Conservation (phyloP, 2,888 invertebrate genomes). For the Drosophila kuntzei region DNA sequence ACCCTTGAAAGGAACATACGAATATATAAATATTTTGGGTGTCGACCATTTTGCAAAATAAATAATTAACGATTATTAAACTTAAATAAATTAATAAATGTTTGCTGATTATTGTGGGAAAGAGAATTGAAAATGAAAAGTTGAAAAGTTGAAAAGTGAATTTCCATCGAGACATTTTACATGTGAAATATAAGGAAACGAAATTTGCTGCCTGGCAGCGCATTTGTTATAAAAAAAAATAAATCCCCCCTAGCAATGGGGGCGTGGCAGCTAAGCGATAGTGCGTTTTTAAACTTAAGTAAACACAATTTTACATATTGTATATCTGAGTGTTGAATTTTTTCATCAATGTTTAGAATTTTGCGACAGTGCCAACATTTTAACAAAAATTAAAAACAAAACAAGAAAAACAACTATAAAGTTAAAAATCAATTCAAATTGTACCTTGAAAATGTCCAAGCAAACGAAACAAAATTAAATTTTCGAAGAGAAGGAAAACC, state of each 20-base stretch:
- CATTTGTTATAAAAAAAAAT: constrained; percentile 48
- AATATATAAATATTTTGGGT: constrained; percentile 45
- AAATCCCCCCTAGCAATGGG: constrained; percentile 1
- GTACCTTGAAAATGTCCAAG: constrained; percentile 64
- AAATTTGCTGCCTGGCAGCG: constrained; percentile 56
- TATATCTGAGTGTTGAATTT: constrained; percentile 74
- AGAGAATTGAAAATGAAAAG: constrained; percentile 12
- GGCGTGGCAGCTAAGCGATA: constrained; percentile 26
- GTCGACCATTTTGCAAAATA: constrained; percentile 57
- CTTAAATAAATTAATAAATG: constrained; percentile 38
- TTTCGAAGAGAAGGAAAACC: constrained; percentile 11
- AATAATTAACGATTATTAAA: constrained; percentile 33
- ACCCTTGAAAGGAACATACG: constrained; percentile 13
- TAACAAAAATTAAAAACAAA: constrained; percentile 30
- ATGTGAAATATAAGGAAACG: constrained; percentile 44
- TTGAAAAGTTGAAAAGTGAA: constrained; percentile 28
- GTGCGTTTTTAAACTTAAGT: constrained; percentile 50
- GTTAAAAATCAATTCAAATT: constrained; percentile 53
- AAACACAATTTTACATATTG: constrained; percentile 65
- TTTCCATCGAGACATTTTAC: constrained; percentile 30
- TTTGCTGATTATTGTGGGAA: constrained; percentile 61
- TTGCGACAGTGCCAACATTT: constrained; percentile 64
- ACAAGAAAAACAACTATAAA: constrained; percentile 12
- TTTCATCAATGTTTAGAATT: constrained; percentile 71
- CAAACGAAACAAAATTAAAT: constrained; percentile 13